Evolutionary conservation across 1,140 invertebrate species (phyloP).

Genomic region (Calephelis virginiensis): DNA sequence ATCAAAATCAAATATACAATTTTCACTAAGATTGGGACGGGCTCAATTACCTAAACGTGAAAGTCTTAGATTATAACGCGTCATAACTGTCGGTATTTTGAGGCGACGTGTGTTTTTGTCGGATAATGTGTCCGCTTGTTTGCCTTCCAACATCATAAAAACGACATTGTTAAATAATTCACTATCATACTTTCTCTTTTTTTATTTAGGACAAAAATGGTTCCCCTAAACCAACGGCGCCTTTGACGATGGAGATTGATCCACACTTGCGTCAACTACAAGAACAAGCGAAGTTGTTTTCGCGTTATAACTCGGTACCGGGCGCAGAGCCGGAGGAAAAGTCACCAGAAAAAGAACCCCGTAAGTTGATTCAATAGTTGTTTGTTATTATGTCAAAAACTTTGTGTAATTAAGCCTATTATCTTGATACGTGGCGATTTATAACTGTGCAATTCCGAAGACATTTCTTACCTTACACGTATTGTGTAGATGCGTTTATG

Average conservation of each 20-base stretch:
- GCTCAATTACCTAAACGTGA: too few relatives aligned
- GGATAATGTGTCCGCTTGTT: not conserved
- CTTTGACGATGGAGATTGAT: slow-evolving; percentile 75
- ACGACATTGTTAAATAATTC: not conserved
- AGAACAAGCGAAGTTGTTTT: slow-evolving; percentile 73
- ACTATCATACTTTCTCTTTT: slow-evolving; percentile 11
- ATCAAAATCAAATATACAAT: too few relatives aligned
- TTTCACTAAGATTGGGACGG: too few relatives aligned
- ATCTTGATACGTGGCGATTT: too few relatives aligned
- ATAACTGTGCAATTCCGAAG: too few relatives aligned
- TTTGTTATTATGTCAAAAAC: not conserved
- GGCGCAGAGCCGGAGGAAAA: slow-evolving; percentile 48
- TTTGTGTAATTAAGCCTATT: not conserved
- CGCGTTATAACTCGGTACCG: slow-evolving; percentile 60
- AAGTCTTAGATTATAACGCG: too few relatives aligned
- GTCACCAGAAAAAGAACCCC: slow-evolving; percentile 61
- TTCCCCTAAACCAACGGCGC: slow-evolving; percentile 66
- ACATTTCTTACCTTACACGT: too few relatives aligned
- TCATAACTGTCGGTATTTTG: too few relatives aligned
- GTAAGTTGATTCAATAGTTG: slow-evolving; percentile 31
- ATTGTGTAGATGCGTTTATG: too few relatives aligned
- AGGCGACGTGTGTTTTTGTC: too few relatives aligned
- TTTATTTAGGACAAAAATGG: slow-evolving; percentile 64
- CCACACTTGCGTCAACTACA: slow-evolving; percentile 68
- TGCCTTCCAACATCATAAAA: not conserved